A percentile compares a stretch with the other conserved stretches of the same genome.
Conservation (phyloP, 2,797 vertebrate species). For the Cheirogaleus major region DNA sequence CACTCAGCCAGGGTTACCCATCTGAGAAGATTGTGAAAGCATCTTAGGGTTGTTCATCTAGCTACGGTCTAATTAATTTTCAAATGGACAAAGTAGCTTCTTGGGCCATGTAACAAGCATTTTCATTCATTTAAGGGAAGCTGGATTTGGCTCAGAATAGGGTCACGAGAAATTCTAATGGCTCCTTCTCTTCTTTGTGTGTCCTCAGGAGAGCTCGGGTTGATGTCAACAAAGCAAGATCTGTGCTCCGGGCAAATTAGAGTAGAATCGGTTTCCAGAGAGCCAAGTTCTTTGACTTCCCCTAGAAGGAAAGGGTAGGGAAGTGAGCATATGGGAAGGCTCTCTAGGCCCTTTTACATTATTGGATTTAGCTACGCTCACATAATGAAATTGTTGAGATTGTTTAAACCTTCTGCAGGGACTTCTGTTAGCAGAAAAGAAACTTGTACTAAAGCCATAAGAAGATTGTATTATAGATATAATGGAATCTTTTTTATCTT, state of each 20-base stretch:
- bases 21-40: conserved; percentile 60
- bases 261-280: conserved; percentile 60
- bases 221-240: conserved; percentile 78
- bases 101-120: conserved; percentile 70
- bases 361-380: conserved; percentile 77
- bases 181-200: conserved; percentile 72
- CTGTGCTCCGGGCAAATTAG: conserved; percentile 65
- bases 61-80: conserved; percentile 79
- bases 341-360: conserved; percentile 73
- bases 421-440: conserved; percentile 79
- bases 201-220: conserved; percentile 64
- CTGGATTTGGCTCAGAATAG: conserved; percentile 68
- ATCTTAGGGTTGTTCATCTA: conserved; percentile 61
- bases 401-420: conserved; percentile 79
- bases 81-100: conserved; percentile 77
- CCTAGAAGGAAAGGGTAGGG: conserved; percentile 64
- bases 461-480: conserved; percentile 77
- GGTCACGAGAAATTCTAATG: conserved; percentile 77
- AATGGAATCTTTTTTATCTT: conserved; percentile 78
- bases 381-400: conserved; percentile 81
- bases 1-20: conserved; percentile 68
- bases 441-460: conserved; percentile 79
- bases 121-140: conserved; percentile 74
- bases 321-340: conserved; percentile 69
- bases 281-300: conserved; percentile 74